phyloP scores from a whole-genome alignment of 2,888 invertebrate genomes.

The Chrysotoxum bicinctum region DNA sequence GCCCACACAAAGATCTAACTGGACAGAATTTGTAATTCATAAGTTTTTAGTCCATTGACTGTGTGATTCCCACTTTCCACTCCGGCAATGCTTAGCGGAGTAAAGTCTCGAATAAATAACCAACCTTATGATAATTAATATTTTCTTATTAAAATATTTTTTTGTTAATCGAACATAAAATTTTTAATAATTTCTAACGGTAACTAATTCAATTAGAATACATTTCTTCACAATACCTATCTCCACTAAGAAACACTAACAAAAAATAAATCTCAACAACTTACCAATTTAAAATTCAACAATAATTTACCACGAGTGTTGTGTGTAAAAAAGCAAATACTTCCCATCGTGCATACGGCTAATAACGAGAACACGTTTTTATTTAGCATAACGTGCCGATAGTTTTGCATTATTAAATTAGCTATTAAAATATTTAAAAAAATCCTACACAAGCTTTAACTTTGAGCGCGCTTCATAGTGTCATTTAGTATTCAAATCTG shows the following conservation, averaged over 20 bases:
- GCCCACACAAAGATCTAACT: no score
- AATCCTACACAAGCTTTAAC: conserved; percentile 5
- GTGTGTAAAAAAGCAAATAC: not conserved
- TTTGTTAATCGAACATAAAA: not conserved
- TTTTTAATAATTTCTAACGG: not conserved
- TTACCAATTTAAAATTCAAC: conserved; percentile 5
- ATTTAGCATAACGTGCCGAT: not conserved
- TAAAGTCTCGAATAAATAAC: no score
- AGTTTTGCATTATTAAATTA: conserved; percentile 11
- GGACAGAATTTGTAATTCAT: no score
- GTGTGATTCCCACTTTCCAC: no score
- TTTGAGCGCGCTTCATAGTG: conserved; percentile 1
- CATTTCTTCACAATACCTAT: not conserved
- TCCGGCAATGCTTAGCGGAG: no score
- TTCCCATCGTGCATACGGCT: not conserved
- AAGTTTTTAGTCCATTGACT: no score
- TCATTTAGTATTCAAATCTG: conserved; percentile 43
- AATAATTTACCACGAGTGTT: not conserved
- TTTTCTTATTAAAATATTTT: no score
- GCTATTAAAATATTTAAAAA: conserved; percentile 53
- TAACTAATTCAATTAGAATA: not conserved
- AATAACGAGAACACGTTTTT: conserved; percentile 18
- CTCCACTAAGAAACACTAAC: not conserved
- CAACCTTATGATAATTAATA: no score
- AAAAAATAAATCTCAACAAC: not conserved